Base-by-base conservation (phyloP, 2,888 invertebrate genomes). In the Idaea straminata region DNA sequence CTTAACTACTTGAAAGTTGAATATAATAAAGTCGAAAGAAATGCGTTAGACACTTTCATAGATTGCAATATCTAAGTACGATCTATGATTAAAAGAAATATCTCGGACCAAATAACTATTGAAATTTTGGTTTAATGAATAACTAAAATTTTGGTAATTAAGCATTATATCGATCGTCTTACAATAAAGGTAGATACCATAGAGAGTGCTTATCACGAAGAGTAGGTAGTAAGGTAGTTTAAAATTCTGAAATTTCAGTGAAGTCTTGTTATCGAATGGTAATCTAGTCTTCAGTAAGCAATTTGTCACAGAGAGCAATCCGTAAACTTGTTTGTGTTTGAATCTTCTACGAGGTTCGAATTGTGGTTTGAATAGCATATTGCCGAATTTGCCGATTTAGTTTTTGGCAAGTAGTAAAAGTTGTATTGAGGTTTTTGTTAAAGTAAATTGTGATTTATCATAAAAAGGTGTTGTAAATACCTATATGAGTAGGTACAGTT, bases 211-310 rank as follows among this genome's bases (percentile, higher is more conserved):
- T 47, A 10, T 13, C 47, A 10, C 13, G 13, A 3, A 47, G 13
- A 47, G 47, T 47, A 13, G 47, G 47, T 13, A 38, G 38, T 38
- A 38, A 13, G 7, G 38, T 38, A 10, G 0, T 13, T 47, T 7
- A 36, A 47, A 47, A 47, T 10, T 47, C 10, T 58, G 61, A 68
- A 64, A 61, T 61, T 63, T 62, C 61, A 38, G 59, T 64, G 59
- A 47, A 62, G 65, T 62, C 57, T 65, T 57, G 64, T 67, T 64
- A 65, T 59, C 62, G 64, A 68, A 66, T 68, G 64, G 60, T 67
- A 65, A 65, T 16, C 6, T 65, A 68, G 63, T 57, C 15, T 62
- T 61, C 47, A 62, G 64, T 62, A 62, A 65, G 68, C 64, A 63
- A 64, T 68, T 68, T 68, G 64, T 66, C 66, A 61, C 47, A 47